Evolutionary conservation across 2,797 vertebrate species (phyloP).

Genomic region (Chrysocyon brachyurus): DNA sequence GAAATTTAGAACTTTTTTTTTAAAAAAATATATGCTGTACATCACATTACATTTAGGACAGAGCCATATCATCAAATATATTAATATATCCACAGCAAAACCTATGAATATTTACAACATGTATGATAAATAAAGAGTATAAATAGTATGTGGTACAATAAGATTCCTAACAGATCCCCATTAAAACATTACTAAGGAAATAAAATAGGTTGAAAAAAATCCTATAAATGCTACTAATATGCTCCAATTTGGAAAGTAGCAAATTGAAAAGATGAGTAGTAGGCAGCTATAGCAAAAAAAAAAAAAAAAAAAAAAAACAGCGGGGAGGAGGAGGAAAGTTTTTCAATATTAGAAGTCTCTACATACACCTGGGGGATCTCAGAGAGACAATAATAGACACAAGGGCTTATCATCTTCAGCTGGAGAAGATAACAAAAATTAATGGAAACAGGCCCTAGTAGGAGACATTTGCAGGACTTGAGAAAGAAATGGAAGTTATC

Average conservation of each 20-base stretch:
- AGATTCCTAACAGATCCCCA: neutral
- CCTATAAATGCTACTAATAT: neutral
- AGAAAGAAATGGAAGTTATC: neutral
- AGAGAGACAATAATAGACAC: neutral
- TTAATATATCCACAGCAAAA: neutral
- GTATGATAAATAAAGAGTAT: neutral
- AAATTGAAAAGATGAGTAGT: neutral
- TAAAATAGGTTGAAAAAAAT: neutral
- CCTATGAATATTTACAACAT: neutral
- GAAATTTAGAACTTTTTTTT: neutral
- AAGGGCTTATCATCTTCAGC: neutral
- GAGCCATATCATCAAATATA: neutral
- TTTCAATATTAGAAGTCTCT: neutral
- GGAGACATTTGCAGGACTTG: neutral
- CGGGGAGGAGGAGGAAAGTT: neutral
- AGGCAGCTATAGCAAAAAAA: neutral
- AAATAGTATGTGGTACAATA: neutral
- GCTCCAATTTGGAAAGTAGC: neutral
- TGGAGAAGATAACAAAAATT: neutral
- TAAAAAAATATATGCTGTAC: neutral
- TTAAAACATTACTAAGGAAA: neutral
- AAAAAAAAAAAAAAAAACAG: neutral
- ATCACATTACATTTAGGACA: neutral
- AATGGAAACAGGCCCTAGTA: neutral
- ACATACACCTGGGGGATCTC: neutral